Base-by-base conservation (phyloP, 2,888 invertebrate species). In the Laspeyria flexula region DNA sequence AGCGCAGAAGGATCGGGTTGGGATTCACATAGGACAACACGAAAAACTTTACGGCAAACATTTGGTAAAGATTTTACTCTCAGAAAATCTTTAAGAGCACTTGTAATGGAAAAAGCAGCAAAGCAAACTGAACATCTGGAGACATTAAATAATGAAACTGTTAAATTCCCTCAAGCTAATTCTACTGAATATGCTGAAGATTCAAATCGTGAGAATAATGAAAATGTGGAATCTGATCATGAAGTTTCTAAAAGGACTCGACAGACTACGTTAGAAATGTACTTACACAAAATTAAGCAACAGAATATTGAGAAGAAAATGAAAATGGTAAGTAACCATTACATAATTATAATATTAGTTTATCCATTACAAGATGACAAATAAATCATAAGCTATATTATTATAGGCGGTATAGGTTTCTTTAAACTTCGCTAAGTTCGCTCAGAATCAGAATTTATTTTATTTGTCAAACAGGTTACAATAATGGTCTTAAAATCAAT, bases 11-110 rank as follows among this genome's bases (percentile, higher is more conserved):
- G 84, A 1, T 90, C 91, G 0, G 87, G 84, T 0, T 91, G 91
- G 91, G 91, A 91, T 38, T 91, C 91, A 0, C 91, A 91, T 56
- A 83, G 90, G 57, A 85, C 83, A 0, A 88, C 90, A 0, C 74
- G 88, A 23, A 86, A 86, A 74, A 91, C 91, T 0, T 45, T 91
- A 11, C 73, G 91, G 18, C 81, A 85, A 58, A 91, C 91, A 0
- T 85, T 88, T 5, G 91, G 91, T 0, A 85, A 79, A 75, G 88
- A 89, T 53, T 86, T 87, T 38, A 85, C 85, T 0, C 80, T 81
- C 0, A 70, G 90, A 5, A 90, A 90, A 60, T 91, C 91, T 1
- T 61, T 91, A 51, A 65, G 91, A 12, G 74, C 91, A 0, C 60
- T 90, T 23, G 90, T 91, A 0, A 86, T 91, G 88, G 90, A 90